These are phyloP conservation scores for Heliothis subflexa DNA, from an alignment of 1,140 invertebrate genomes.

Conservation along the genomic window DNA sequence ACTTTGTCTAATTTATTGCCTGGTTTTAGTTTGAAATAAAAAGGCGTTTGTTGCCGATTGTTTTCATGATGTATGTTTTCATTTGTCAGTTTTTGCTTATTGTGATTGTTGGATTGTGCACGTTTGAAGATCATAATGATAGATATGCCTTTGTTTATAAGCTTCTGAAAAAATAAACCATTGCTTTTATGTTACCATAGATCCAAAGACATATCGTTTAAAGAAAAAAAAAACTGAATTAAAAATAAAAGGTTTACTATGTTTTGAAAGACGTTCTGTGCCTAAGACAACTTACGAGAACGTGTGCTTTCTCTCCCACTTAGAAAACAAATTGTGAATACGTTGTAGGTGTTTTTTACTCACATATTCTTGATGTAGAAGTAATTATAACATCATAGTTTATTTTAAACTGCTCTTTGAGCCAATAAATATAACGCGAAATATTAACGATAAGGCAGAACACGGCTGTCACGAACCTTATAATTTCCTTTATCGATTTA, in stretches of 20 bases:
- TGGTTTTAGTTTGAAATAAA: not conserved
- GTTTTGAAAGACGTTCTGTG: not conserved
- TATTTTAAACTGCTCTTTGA: not conserved
- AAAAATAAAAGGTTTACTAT: not conserved
- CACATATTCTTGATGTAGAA: not conserved
- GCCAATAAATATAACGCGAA: not conserved
- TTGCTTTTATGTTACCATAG: too few species aligned
- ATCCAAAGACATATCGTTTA: not conserved
- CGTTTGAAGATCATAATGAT: too few species aligned
- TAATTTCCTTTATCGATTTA: constrained; percentile 41
- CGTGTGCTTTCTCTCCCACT: not conserved
- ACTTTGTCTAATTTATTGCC: constrained; percentile 3
- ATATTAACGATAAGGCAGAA: not conserved
- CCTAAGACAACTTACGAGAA: not conserved
- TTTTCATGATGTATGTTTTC: too few species aligned
- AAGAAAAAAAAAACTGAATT: not conserved
- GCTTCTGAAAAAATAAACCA: too few species aligned
- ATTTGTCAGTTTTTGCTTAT: too few species aligned
- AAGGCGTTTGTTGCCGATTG: too few species aligned
- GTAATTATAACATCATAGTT: not conserved
- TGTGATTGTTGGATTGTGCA: too few species aligned
- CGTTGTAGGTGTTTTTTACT: too few species aligned
- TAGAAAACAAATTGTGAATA: not conserved
- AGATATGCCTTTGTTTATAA: too few species aligned
- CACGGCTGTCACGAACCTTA: not conserved